Percentiles rank a stretch among this genome's conserved stretches.
phyloP scores from a whole-genome alignment of 2,113 vertebrate species.

The Balaeniceps rex region DNA sequence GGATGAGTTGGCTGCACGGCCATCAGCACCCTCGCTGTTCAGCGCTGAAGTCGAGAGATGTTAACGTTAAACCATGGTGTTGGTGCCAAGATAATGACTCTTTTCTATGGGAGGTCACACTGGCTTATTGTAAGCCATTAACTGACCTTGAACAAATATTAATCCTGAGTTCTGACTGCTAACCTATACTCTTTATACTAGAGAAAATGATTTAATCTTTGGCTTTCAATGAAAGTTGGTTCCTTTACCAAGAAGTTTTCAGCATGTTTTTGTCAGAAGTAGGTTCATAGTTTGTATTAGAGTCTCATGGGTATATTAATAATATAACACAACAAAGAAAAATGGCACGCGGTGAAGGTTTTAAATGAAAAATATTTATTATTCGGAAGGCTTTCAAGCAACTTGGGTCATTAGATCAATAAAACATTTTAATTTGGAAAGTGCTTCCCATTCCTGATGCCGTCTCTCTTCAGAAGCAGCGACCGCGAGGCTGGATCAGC shows the following conservation, averaged over 20 bases:
- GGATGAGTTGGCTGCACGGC: not conserved
- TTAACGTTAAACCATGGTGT: accelerated
- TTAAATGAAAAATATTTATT: conserved; percentile 55
- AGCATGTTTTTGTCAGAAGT: conserved; percentile 42
- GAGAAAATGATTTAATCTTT: conserved; percentile 39
- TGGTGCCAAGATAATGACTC: not conserved
- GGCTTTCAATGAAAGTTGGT: conserved; percentile 29
- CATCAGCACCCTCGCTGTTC: not conserved
- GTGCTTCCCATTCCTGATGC: not conserved
- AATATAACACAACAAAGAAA: conserved; percentile 37
- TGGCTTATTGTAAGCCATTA: not conserved
- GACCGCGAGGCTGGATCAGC: not conserved
- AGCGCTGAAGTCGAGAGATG: not conserved
- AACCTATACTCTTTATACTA: not conserved
- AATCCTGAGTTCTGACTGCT: not conserved
- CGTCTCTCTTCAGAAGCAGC: not conserved
- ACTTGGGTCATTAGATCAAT: conserved; percentile 50
- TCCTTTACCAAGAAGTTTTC: conserved; percentile 53
- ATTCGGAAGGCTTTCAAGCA: conserved; percentile 14
- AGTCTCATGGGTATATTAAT: conserved; percentile 37
- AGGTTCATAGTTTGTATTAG: conserved; percentile 10
- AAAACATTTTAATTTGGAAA: conserved; percentile 37
- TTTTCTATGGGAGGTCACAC: not conserved
- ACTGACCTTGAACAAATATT: not conserved
- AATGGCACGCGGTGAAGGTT: conserved; percentile 25